phyloP scores from a whole-genome alignment of 2,888 invertebrate species.

The Meandrusa payeni region DNA sequence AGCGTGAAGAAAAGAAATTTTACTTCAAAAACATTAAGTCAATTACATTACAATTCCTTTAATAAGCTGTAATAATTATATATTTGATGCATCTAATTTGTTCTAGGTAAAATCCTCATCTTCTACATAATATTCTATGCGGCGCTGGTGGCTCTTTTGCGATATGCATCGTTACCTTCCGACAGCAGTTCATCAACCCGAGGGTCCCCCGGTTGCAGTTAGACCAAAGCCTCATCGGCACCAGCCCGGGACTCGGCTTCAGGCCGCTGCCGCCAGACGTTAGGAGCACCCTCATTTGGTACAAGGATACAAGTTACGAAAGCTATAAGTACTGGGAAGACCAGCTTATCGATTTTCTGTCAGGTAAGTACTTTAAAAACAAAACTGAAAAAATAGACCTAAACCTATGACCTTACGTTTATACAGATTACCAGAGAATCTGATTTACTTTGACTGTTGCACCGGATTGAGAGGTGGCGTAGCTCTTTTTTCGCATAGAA shows the following conservation, averaged over 20 bases:
- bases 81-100: no score
- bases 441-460: no score
- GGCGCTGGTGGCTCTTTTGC: conserved; percentile 93
- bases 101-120: conserved; percentile 92
- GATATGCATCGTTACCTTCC: conserved; percentile 95
- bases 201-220: conserved; percentile 93
- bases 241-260: conserved; percentile 97
- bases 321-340: conserved; percentile 91
- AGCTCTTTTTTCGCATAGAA: no score
- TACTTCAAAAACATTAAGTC: no score
- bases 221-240: conserved; percentile 92
- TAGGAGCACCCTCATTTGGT: conserved; percentile 97
- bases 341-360: conserved; percentile 87
- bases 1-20: no score
- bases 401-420: no score
- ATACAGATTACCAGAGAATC: no score
- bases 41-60: no score
- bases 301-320: conserved; percentile 88
- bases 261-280: conserved; percentile 95
- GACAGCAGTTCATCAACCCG: conserved; percentile 93
- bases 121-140: conserved; percentile 97
- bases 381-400: no score
- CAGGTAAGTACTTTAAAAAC: no score
- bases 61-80: no score
- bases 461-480: no score